phyloP scores from a whole-genome alignment of 30 jellyfish, hydroid and myxozoan species.

The Calvadosia cruxmelitensis region DNA sequence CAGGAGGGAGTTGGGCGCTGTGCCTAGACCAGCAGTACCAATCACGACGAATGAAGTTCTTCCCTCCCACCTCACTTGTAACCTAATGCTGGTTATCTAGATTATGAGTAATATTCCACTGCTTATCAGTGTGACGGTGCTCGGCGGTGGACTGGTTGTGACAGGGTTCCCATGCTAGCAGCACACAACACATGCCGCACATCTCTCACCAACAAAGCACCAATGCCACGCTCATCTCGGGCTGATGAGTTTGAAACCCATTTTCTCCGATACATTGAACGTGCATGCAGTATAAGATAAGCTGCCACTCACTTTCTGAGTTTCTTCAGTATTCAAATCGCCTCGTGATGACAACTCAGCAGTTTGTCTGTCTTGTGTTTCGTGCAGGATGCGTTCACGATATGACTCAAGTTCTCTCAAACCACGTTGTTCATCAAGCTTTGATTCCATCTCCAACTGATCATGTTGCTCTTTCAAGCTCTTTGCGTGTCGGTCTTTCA shows the following conservation, averaged over 20 bases:
- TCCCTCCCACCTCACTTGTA: no score
- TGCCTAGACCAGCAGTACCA: no score
- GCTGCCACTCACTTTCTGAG: slow-evolving; percentile 24
- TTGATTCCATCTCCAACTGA: slow-evolving; percentile 53
- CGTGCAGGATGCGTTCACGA: slow-evolving; percentile 54
- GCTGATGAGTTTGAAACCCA: not conserved
- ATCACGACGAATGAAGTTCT: no score
- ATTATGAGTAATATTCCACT: no score
- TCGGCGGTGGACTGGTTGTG: no score
- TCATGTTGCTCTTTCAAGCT: slow-evolving; percentile 26
- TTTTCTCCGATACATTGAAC: not conserved
- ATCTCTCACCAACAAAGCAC: no score
- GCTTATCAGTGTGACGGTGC: no score
- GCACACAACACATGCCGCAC: no score
- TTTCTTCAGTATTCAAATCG: slow-evolving; percentile 48
- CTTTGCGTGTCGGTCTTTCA: slow-evolving; percentile 52
- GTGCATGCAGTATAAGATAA: not conserved
- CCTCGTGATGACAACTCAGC: slow-evolving; percentile 74
- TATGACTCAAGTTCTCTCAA: slow-evolving; percentile 57
- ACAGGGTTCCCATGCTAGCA: no score
- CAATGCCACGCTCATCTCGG: not conserved
- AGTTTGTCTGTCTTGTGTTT: slow-evolving; percentile 65
- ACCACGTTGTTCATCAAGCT: slow-evolving; percentile 48
- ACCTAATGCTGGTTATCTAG: no score
- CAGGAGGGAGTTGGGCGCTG: no score